These are phyloP conservation scores for Delphinus delphis DNA, from an alignment of 2,113 vertebrate genomes.

Conservation along the genomic window DNA sequence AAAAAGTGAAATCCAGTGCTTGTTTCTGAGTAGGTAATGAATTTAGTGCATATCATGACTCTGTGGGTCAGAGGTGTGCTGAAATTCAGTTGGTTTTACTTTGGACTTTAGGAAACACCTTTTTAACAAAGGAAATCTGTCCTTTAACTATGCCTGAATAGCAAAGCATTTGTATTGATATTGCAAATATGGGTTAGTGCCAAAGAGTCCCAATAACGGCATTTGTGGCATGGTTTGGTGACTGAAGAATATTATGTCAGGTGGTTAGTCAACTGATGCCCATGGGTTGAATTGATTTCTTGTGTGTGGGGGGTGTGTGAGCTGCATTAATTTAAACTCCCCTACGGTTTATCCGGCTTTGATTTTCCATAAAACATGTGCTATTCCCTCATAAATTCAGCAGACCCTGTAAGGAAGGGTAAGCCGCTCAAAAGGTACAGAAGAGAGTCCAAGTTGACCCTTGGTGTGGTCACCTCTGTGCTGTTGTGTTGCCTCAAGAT, in stretches of 20 bases:
- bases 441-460: background rate
- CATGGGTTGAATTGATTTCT: background rate
- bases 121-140: background rate
- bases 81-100: background rate
- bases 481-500: background rate
- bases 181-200: background rate
- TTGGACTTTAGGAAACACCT: background rate
- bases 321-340: background rate
- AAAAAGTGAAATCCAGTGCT: background rate
- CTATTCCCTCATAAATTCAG: background rate
- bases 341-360: background rate
- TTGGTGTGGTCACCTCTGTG: background rate
- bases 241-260: background rate
- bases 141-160: background rate
- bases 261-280: background rate
- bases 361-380: slow-evolving; percentile 1
- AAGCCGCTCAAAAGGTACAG: background rate
- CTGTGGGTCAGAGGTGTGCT: background rate
- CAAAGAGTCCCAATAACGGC: background rate
- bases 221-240: background rate
- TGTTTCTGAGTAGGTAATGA: background rate
- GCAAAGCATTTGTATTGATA: background rate
- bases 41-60: background rate
- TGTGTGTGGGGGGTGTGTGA: background rate
- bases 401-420: background rate